Conservation (phyloP, 92 coral and sea anemone species). For the Porites evermanni region DNA sequence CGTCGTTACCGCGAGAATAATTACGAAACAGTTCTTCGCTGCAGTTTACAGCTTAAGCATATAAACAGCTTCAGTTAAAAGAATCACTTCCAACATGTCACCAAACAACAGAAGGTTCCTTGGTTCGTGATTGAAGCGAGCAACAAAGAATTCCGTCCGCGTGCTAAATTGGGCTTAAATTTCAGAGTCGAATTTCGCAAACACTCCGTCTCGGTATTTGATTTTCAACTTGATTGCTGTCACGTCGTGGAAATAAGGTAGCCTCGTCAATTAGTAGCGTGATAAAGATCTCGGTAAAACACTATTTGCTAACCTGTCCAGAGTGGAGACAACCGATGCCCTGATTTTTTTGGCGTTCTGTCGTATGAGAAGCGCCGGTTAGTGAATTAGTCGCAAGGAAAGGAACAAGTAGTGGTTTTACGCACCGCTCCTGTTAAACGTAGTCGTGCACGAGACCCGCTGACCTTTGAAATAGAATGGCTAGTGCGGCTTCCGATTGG, state of each 20-base stretch:
- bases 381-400: background rate
- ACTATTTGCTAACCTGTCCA: constrained; percentile 15
- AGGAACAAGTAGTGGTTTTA: background rate
- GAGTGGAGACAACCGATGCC: background rate
- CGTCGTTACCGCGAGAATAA: constrained; percentile 8
- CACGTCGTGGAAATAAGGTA: constrained; percentile 29
- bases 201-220: constrained; percentile 30
- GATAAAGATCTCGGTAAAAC: constrained; percentile 36
- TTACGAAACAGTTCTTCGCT: constrained; percentile 41
- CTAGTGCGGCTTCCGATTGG: constrained; percentile 26
- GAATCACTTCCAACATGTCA: background rate
- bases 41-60: constrained; percentile 23
- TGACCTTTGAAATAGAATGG: constrained; percentile 55
- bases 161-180: constrained; percentile 24
- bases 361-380: background rate
- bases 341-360: background rate
- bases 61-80: background rate
- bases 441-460: constrained; percentile 34
- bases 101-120: constrained; percentile 26
- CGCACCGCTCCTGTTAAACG: background rate
- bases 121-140: constrained; percentile 35
- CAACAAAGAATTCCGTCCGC: constrained; percentile 30
- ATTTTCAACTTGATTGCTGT: constrained; percentile 9
- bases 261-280: constrained; percentile 12
- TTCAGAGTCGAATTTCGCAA: constrained; percentile 44